Base-by-base conservation (phyloP, 2,888 invertebrate species). In the Cantharis nigra region DNA sequence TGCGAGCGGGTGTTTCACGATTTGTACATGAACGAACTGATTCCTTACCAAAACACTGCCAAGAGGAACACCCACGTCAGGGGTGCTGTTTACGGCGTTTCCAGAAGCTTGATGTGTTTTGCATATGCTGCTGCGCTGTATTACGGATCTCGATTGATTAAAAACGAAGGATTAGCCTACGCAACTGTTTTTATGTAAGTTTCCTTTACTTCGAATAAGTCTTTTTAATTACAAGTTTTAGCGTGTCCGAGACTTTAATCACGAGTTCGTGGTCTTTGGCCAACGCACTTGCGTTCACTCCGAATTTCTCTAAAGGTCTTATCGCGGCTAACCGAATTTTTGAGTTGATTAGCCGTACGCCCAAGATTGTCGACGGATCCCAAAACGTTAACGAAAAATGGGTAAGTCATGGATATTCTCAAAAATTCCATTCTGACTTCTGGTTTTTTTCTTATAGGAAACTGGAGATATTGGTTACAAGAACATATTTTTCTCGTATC, bases 281-380 rank as follows among this genome's bases (percentile, higher is more conserved):
- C 3, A 90, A 90, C 81, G 91, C 91, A 0, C 90, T 93, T 71
- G 92, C 93, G 0, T 95, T 95, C 87, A 94, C 95, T 0, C 95
- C 95, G 2, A 95, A 95, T 86, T 94, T 95, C 89, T 94, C 94
- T 83, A 95, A 95, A 88, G 95, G 95, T 64, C 90, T 95, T 64
- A 89, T 91, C 69, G 94, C 95, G 0, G 94, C 95, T 4, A 91
- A 91, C 7, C 91, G 93, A 72, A 93, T 95, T 77, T 92, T 94
- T 80, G 86, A 90, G 9, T 88, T 95, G 64, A 88, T 95, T 3
- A 89, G 91, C 72, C 89, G 93, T 72, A 86, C 90, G 82, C 94
- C 95, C 0, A 88, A 90, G 81, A 91, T 95, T 26, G 84, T 85
- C 81, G 88, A 89, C 83, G 82, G 85, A 9, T 73, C 77, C 4